Evolutionary conservation across 2,113 vertebrate genomes (phyloP).

Genomic region (Crotalus helleri): DNA sequence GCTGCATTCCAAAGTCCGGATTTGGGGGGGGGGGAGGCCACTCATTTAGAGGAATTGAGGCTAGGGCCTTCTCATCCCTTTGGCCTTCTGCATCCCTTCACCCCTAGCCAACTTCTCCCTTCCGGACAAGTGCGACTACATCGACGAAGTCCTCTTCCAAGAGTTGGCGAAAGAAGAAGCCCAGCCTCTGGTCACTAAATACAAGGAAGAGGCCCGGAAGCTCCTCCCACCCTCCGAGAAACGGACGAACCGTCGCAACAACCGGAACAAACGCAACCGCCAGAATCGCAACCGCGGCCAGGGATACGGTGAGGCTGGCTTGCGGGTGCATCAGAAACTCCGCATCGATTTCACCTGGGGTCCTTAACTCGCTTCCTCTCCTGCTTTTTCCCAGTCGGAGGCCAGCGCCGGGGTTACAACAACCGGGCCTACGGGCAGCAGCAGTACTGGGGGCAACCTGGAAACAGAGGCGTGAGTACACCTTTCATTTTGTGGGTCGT

Average conservation of each 20-base stretch:
- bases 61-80: not conserved
- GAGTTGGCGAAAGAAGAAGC: conserved; percentile 78
- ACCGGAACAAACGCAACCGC: conserved; percentile 67
- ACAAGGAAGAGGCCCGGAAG: conserved; percentile 78
- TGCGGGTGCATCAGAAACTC: not conserved
- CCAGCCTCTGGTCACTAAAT: conserved; percentile 74
- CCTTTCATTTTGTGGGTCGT: not conserved
- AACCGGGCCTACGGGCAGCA: conserved; percentile 65
- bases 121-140: conserved; percentile 75
- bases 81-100: conserved; percentile 9
- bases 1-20: not conserved
- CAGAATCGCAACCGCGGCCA: conserved; percentile 64
- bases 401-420: conserved; percentile 68
- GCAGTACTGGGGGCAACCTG: conserved; percentile 70
- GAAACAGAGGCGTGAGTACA: conserved; percentile 63
- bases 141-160: conserved; percentile 80
- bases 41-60: not conserved
- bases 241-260: conserved; percentile 70
- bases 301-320: conserved; percentile 50
- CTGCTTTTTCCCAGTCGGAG: conserved; percentile 60
- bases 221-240: conserved; percentile 76
- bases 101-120: conserved; percentile 82
- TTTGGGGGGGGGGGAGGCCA: not conserved
- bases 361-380: conserved; percentile 41
- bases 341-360: not conserved